Percentiles rank a stretch among this genome's conserved stretches.
Conservation (phyloP, 1,140 invertebrate genomes). For the Drosophila kurseongensis region DNA sequence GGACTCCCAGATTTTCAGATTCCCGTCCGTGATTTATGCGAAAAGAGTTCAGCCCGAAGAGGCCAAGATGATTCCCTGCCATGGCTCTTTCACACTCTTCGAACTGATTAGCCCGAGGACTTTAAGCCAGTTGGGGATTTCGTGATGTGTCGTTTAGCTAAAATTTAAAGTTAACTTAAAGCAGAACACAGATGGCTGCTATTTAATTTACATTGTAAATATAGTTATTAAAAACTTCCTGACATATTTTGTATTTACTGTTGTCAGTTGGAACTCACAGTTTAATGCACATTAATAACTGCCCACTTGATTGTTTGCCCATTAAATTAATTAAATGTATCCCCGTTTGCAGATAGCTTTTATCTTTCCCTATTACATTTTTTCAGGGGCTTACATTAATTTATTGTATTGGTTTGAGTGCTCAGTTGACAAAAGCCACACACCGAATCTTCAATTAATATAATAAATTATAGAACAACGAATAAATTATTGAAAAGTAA, state of each 20-base stretch:
- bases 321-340: constrained; percentile 40
- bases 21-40: constrained; percentile 68
- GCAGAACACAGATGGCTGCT: neutral
- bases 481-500: no score
- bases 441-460: no score
- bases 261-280: constrained; percentile 9
- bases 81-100: constrained; percentile 28
- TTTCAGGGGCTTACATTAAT: constrained; percentile 29
- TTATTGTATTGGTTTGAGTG: constrained; percentile 1
- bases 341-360: constrained; percentile 15
- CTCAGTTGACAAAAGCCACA: no score
- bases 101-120: constrained; percentile 15
- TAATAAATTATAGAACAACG: no score
- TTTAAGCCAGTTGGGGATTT: constrained; percentile 19
- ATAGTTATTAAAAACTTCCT: constrained; percentile 6
- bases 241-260: constrained; percentile 16
- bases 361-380: constrained; percentile 36
- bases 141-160: neutral
- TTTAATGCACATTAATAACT: constrained; percentile 34
- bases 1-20: constrained; percentile 22
- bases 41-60: constrained; percentile 59
- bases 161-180: constrained; percentile 17
- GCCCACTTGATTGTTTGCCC: constrained; percentile 17
- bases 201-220: constrained; percentile 10
- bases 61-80: constrained; percentile 10